Evolutionary conservation across 2,797 vertebrate genomes (phyloP), one percentile per base, ranked within the genome.

Genomic region (Hyperoplus immaculatus): DNA sequence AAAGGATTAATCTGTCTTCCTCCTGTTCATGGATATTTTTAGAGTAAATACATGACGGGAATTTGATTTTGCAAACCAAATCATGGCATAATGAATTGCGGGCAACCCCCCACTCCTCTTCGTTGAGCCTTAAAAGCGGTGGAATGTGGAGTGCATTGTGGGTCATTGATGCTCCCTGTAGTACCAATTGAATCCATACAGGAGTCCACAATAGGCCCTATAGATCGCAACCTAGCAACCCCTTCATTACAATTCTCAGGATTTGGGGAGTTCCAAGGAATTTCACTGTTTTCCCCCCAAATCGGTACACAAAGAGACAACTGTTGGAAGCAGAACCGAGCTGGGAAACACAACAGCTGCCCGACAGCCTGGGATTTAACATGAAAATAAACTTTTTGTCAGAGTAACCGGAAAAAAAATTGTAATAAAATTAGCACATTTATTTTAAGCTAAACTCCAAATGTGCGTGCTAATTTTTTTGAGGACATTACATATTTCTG

Each of bases 181-280:
- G 84, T 68, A 83, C 89, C 80, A 79, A 29, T 58, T 91, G 86
- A 90, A 86, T 88, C 90, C 81, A 93, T 90, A 92, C 87, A 89
- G 80, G 78, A 87, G 77, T 43, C 59, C 86, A 94, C 91, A 95
- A 95, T 87, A 84, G 90, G 49, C 83, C 73, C 92, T 93, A 92
- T 93, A 90, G 89, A 89, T 90, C 18, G 93, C 87, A 91, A 88
- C 95, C 90, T 90, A 91, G 95, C 94, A 95, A 95, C 95, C 70
- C 39, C 80, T 90, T 91, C 88, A 93, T 94, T 93, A 87, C 82
- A 92, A 94, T 92, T 89, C 90, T 82, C 82, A 73, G 87, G 92
- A 93, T 92, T 93, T 91, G 79, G 82, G 87, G 85, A 90, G 84
- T 92, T 90, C 81, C 69, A 74, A 73, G 84, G 88, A 92, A 92